Evolutionary conservation across 2,113 vertebrate species (phyloP).

Genomic region (Chaetodon trifascialis): DNA sequence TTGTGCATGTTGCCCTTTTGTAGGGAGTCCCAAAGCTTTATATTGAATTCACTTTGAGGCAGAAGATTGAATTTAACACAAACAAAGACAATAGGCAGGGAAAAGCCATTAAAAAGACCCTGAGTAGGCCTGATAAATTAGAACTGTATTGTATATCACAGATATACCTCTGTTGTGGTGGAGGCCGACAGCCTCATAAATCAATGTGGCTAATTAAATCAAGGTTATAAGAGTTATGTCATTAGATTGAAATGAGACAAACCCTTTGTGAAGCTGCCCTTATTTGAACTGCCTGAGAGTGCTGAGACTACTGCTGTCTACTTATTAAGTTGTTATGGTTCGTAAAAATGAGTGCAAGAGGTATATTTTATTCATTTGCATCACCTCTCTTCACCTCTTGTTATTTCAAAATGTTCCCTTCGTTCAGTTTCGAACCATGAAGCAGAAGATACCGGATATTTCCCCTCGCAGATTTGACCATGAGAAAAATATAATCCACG

Average conservation of each 20-base stretch:
- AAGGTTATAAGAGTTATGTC: slow-evolving; percentile 33
- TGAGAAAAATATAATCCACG: slow-evolving; percentile 53
- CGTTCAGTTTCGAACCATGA: background rate
- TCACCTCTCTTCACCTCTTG: background rate
- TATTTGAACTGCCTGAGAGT: slow-evolving; percentile 18
- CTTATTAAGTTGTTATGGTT: slow-evolving; percentile 1
- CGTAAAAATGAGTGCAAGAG: slow-evolving; percentile 7
- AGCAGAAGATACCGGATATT: slow-evolving; percentile 1
- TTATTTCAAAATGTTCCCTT: background rate
- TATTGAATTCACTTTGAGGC: slow-evolving; percentile 69
- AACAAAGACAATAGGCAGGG: slow-evolving; percentile 65
- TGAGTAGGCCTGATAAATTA: slow-evolving; percentile 64
- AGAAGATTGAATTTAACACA: slow-evolving; percentile 68
- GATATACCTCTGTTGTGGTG: slow-evolving; percentile 30
- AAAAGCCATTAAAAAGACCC: slow-evolving; percentile 69
- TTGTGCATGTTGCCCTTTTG: slow-evolving; percentile 56
- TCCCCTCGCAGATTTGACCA: slow-evolving; percentile 20
- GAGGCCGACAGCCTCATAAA: slow-evolving; percentile 57
- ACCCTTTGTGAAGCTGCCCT: slow-evolving; percentile 22
- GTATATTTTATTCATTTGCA: slow-evolving; percentile 16
- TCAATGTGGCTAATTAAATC: slow-evolving; percentile 60
- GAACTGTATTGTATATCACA: slow-evolving; percentile 41
- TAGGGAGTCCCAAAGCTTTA: slow-evolving; percentile 59
- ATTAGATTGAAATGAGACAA: slow-evolving; percentile 40
- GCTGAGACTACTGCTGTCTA: background rate